Base-by-base conservation (phyloP, 2,113 vertebrate species). In the Scomber scombrus region DNA sequence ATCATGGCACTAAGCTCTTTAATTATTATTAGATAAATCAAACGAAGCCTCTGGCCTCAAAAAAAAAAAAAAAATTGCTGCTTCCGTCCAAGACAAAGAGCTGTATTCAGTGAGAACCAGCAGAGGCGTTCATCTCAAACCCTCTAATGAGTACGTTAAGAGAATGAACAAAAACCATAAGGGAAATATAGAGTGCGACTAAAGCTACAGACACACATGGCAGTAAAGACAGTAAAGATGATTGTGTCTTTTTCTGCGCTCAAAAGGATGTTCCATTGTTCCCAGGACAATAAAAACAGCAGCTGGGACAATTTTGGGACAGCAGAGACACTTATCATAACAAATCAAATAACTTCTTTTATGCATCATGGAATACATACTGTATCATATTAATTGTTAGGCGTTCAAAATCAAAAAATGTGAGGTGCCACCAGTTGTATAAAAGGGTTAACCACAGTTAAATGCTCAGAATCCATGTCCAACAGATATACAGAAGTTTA, bases 11-110 rank as follows among this genome's bases (percentile, higher is more conserved):
- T 54, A 11, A 64, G 21, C 43, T 67, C 18, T 62, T 65, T 46
- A 69, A 88, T 72, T 34, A 75, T 71, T 19, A 70, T 49, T 19
- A 67, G 19, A 63, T 46, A n/a, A 63, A 70, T 19, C 62, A 63
- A 11, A 29, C 2, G 19, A 58, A 71, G 57, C 23, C 40, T 49
- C 9, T 31, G 55, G 23, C 26, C 7, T 49, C 47, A 54, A 49
- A 75, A 18, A 81, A 31, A 26, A 26, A 26, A 26, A 26, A 26
- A 26, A 26, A 26, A 26, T 26, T 3, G 34, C 29, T 51, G 3
- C 57, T 77, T 18, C 72, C 23, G 45, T 16, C 26, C 23, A 61
- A 51, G 13, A 34, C 55, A 76, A 58, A 60, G 18, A 34, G 45
- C 45, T 34, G 34, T 12, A 19, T 61, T 54, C 29, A 51, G 34